A percentile compares a stretch with the other conserved stretches of the same genome.
Evolutionary conservation across 2,113 vertebrate genomes (phyloP).

Genomic region (Sinocyclocheilus grahami): DNA sequence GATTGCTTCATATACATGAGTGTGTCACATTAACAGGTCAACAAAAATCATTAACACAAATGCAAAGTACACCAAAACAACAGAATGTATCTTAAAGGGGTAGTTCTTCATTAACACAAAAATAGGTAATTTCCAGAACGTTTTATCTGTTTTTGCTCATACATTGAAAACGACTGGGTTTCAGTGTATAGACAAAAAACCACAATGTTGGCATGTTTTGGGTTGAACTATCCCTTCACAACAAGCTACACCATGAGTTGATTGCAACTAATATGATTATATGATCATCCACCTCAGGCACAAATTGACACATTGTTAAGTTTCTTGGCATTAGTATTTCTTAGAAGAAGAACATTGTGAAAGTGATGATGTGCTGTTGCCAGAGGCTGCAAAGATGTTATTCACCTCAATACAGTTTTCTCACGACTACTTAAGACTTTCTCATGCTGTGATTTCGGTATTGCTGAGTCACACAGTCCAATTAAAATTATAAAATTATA

Average conservation of each 20-base stretch:
- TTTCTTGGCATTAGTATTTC: not conserved
- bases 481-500: too few species aligned
- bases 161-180: not conserved
- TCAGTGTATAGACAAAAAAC: not conserved
- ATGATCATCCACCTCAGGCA: slow-evolving; percentile 2
- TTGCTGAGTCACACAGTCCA: not conserved
- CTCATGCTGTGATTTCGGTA: not conserved
- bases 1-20: slow-evolving; percentile 28
- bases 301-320: not conserved
- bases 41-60: slow-evolving; percentile 9
- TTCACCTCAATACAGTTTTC: slow-evolving; percentile 9
- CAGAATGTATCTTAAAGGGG: not conserved
- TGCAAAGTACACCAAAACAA: not conserved
- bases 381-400: not conserved
- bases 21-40: slow-evolving; percentile 17
- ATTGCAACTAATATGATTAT: not conserved
- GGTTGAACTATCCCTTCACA: not conserved
- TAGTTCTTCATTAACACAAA: not conserved
- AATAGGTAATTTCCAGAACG: not conserved
- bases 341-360: not conserved
- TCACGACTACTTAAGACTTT: not conserved
- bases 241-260: not conserved
- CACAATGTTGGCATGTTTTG: not conserved
- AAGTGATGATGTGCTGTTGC: not conserved
- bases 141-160: not conserved